phyloP scores from a whole-genome alignment of 2,113 vertebrate species.

The Setophaga kirtlandii region DNA sequence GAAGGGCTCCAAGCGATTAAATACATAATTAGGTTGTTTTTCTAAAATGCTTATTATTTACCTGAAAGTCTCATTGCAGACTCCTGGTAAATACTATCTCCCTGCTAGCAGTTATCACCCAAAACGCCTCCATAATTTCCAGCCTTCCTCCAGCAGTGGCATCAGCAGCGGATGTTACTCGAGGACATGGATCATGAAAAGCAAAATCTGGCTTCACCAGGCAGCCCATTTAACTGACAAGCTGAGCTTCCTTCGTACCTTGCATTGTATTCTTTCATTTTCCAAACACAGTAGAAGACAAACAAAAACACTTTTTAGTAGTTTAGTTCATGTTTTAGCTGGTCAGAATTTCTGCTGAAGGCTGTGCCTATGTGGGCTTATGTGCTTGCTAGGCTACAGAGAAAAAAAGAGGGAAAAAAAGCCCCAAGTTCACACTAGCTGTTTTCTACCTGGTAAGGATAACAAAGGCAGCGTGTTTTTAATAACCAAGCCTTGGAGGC shows the following conservation, averaged over 20 bases:
- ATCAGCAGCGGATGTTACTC: not conserved
- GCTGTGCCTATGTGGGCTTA: not conserved
- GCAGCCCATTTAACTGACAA: not conserved
- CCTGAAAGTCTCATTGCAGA: constrained; percentile 38
- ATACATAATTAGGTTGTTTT: constrained; percentile 66
- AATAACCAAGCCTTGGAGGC: not conserved
- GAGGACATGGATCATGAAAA: not conserved
- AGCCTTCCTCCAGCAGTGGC: not conserved
- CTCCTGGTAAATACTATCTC: constrained; percentile 54
- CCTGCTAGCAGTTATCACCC: constrained; percentile 40
- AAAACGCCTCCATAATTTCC: constrained; percentile 1
- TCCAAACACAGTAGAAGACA: not conserved
- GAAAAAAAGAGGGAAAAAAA: not conserved
- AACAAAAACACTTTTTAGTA: not conserved
- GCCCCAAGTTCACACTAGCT: not conserved
- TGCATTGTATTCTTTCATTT: not conserved
- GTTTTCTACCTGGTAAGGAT: not conserved
- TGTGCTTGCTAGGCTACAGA: not conserved
- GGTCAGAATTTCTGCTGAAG: constrained; percentile 15
- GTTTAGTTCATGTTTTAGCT: not conserved
- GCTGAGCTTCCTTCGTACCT: not conserved
- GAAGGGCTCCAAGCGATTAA: constrained; percentile 51
- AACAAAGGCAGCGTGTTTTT: not conserved
- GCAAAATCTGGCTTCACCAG: not conserved
- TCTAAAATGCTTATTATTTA: constrained; percentile 72